A percentile compares a stretch with the other conserved stretches of the same genome.
phyloP scores from a whole-genome alignment of 2,113 vertebrate genomes.

The Otocyon megalotis region DNA sequence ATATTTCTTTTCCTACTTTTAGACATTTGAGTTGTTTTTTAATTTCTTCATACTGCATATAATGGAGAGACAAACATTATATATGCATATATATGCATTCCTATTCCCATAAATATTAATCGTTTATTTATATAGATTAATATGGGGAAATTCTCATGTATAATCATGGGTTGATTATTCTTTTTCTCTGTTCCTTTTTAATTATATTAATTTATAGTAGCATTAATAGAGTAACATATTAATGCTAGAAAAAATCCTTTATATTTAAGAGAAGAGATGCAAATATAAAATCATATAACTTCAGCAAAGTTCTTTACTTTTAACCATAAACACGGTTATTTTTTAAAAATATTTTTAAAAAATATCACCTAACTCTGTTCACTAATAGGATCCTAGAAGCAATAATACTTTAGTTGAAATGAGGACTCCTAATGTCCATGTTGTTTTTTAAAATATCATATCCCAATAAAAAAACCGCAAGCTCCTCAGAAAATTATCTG shows the following conservation, averaged over 20 bases:
- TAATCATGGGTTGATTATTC: not conserved
- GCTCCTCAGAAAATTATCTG: not conserved
- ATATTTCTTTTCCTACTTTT: not conserved
- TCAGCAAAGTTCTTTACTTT: not conserved
- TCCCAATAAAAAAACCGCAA: not conserved
- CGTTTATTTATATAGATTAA: not conserved
- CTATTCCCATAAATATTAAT: not conserved
- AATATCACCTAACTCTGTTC: not conserved
- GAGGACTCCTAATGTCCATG: not conserved
- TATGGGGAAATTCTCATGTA: not conserved
- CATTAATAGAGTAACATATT: not conserved
- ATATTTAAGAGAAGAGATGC: not conserved
- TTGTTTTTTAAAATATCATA: not conserved
- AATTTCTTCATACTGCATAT: not conserved
- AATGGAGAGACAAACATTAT: not conserved
- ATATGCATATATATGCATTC: not conserved
- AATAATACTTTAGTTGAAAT: not conserved
- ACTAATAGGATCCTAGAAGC: not conserved
- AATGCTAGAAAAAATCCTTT: not conserved
- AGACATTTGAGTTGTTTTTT: not conserved
- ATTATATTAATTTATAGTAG: not conserved
- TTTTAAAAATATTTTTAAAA: not conserved
- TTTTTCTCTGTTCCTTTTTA: not conserved
- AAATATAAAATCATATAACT: not conserved
- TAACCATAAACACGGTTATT: not conserved